Base-by-base conservation (phyloP, 2,888 invertebrate species). In the Luperina testacea region DNA sequence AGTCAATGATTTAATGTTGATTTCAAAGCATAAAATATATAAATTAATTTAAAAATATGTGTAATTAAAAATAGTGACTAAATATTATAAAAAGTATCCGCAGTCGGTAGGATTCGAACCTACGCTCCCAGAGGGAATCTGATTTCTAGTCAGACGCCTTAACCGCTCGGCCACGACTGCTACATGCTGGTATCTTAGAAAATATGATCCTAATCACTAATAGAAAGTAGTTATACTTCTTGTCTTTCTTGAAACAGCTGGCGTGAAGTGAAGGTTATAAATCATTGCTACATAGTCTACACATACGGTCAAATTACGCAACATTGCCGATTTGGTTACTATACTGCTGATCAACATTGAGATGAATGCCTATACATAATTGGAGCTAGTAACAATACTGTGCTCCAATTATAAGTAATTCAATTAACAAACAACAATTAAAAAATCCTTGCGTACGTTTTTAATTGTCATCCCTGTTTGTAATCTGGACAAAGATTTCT, bases 41-140 rank as follows among this genome's bases (percentile, higher is more conserved):
- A 7, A 57, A 11, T 17, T 8, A 6, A 8, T 68, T 68, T 68
- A 2, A 45, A n/a, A 38, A 6, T 42, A 65, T 24, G 5, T 17
- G 5, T 42, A n/a, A 48, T 13, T 64, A 38, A n/a, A 42, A 51
- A 20, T 27, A 27, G 8, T 51, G 20, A 69, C 6, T 2, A 24
- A 51, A 70, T 32, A 32, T 24, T 51, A 20, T 51, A 87, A 92
- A 95, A 94, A 91, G 80, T n/a, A 0, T 91, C 90, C 98, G 98
- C 98, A 98, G 98, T 97, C 98, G 98, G 98, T 98, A 98, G 98
- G 98, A 98, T 98, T 98, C 98, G 98, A 98, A 98, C 98, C 98
- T 98, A 98, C 98, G 98, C 98, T 98, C 98, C 98, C 98, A 98
- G 98, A 98, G 98, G 98, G 98, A 98, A 98, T 98, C 98, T 98